Base-by-base conservation (phyloP, 1,140 invertebrate genomes). In the Rhyacophila brunnea region DNA sequence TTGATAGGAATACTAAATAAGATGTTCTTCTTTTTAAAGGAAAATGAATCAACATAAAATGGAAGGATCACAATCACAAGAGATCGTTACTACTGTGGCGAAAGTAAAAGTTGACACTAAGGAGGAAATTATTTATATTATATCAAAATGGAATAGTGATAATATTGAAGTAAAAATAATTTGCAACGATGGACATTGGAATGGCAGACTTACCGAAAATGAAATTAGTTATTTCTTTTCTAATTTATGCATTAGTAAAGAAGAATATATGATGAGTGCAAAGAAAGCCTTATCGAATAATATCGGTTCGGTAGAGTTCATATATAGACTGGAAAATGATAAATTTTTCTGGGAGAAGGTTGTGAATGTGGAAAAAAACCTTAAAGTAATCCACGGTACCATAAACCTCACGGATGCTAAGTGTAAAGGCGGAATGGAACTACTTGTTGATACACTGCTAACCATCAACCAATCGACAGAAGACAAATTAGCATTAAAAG, bases 141-240 rank as follows among this genome's bases (percentile, higher is more conserved):
- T 53, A 42, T 46, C 34, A 2, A 15, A n/a, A 13, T 64, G 62
- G 62, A 23, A 28, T 18, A 47, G 47, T 18, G 19, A 51, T n/a
- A n/a, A n/a, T 15, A 23, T 59, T n/a, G 38, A 45, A 36, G 11
- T 64, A 7, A 56, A 15, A 9, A 14, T 64, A 5, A 23, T 64
- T 6, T 23, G 56, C 19, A 46, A 45, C 11, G 56, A 64, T 48
- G 20, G 56, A 17, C 36, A 17, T 40, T 64, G 57, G 56, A 56
- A 11, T 19, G 57, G 57, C 18, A 51, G 7, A 14, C 35, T 59
- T 5, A 19, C 40, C 7, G 11, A 20, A 19, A 47, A 59, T 34
- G 59, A 52, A n/a, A 50, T 59, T 17, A 20, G 42, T n/a, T 38
- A 51, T 45, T 64, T 51, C 46, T 56, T 49, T 38, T 46, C 44